Evolutionary conservation across 2,797 vertebrate species (phyloP), one percentile per base, ranked within the genome.

Genomic region (Neopelma chrysocephalum): DNA sequence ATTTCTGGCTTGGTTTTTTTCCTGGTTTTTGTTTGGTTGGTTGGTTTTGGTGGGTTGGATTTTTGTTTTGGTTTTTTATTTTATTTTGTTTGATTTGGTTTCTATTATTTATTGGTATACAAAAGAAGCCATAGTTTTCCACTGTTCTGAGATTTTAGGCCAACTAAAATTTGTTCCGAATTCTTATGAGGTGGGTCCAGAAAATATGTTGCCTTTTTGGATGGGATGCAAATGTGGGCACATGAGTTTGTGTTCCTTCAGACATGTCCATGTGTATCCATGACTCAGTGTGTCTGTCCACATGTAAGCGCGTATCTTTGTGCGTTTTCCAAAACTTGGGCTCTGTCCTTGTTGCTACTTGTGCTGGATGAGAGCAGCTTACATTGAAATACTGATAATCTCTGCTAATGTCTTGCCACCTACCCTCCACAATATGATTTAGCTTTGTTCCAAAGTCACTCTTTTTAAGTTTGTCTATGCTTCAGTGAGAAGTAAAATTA

Each of bases 241-340:
- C 3, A 1, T 4, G 3, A 7, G 11, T 5, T 21, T 22, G 20
- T 43, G 13, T 48, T 10, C 8, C 40, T 53, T 20, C 38, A 12
- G 16, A 6, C 7, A 6, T 36, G 11, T n/a, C 21, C 70, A 5
- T 48, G 19, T 68, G 19, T 34, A 27, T 47, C 26, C n/a, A 2
- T 32, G 32, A 16, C 36, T 69, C 3, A 23, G 4, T 58, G 50
- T 27, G 18, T 38, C 72, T 76, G 38, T 16, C 23, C 15, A 32
- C 9, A 17, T 51, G n/a, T 50, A 14, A 83, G 56, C 20, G 17
- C 2, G 0, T 27, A 40, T 42, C 17, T 50, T 8, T 25, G 5
- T 32, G 12, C 53, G 10, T 47, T 76, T 89, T 61, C 54, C 34
- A 76, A 76, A 95, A 71, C 19, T 0, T 42, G 31, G 12, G 14